phyloP scores from a whole-genome alignment of 2,888 invertebrate genomes.

The Drosophila acutilabella region DNA sequence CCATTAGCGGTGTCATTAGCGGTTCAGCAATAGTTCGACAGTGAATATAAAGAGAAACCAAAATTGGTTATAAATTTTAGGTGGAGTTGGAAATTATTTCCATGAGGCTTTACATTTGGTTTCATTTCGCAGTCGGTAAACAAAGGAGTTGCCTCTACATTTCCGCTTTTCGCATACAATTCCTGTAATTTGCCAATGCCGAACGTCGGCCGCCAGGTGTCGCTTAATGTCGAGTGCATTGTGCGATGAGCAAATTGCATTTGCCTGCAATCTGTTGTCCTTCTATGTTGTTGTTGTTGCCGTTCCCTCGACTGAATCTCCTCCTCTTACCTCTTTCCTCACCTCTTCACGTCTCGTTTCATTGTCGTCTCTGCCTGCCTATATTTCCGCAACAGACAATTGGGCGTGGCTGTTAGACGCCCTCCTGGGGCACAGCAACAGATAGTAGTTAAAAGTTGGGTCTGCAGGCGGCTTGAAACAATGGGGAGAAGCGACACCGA shows the following conservation, averaged over 20 bases:
- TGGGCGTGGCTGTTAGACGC: constrained; percentile 51
- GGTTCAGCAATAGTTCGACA: constrained; percentile 37
- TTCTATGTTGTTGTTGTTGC: constrained; percentile 4
- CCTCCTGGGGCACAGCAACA: constrained; percentile 23
- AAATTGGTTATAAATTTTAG: neutral
- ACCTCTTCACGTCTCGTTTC: constrained; percentile 2
- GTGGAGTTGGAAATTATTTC: constrained; percentile 6
- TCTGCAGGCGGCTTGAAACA: constrained; percentile 8
- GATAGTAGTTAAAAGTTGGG: constrained; percentile 27
- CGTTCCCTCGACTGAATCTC: no score
- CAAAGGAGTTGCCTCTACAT: constrained; percentile 44
- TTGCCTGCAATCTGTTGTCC: constrained; percentile 41
- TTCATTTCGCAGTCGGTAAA: constrained; percentile 19
- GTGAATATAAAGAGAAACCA: neutral
- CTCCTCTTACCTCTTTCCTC: neutral
- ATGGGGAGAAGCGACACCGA: constrained; percentile 6
- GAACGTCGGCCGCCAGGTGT: constrained; percentile 63
- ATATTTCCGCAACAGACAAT: constrained; percentile 74
- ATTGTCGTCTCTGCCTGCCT: constrained; percentile 52
- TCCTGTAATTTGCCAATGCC: constrained; percentile 64
- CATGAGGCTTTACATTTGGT: constrained; percentile 8
- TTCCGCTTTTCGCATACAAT: constrained; percentile 55
- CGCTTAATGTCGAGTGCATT: constrained; percentile 56
- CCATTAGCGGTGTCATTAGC: constrained; percentile 60
- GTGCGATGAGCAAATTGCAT: constrained; percentile 57